These are phyloP conservation scores for Pristionchus mayeri DNA, from an alignment of 2,888 invertebrate genomes.

Conservation along the genomic window DNA sequence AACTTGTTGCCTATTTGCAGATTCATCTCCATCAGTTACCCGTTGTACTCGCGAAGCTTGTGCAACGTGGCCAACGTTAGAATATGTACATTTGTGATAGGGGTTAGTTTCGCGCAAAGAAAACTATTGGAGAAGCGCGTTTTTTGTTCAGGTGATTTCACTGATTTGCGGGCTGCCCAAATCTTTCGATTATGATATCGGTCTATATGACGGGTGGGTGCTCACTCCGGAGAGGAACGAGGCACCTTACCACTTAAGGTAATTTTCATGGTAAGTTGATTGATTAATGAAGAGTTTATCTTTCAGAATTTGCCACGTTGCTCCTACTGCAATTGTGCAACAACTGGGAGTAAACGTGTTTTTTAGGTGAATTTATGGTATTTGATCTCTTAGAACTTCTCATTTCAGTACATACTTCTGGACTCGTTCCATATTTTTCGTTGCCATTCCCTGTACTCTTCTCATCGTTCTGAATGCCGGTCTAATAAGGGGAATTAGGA, in stretches of 20 bases:
- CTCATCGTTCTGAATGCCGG: slow-evolving; percentile 90
- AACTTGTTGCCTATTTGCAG: slow-evolving; percentile 56
- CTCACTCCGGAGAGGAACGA: slow-evolving; percentile 42
- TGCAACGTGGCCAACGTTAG: slow-evolving; percentile 82
- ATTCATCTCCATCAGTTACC: slow-evolving; percentile 95
- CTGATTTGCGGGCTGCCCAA: slow-evolving; percentile 88
- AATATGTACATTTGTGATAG: slow-evolving; percentile 85
- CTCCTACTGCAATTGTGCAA: slow-evolving; percentile 64
- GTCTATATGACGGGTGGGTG: slow-evolving; percentile 82
- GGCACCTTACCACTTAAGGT: not conserved
- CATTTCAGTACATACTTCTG: slow-evolving; percentile 84
- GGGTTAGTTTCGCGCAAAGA: slow-evolving; percentile 77
- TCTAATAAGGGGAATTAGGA: slow-evolving; percentile 88
- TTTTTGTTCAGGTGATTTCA: slow-evolving; percentile 80
- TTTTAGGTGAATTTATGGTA: slow-evolving; percentile 80
- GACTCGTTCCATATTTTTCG: slow-evolving; percentile 92
- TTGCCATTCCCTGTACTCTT: slow-evolving; percentile 89
- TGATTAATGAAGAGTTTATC: not conserved
- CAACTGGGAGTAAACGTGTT: slow-evolving; percentile 82
- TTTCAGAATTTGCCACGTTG: slow-evolving; percentile 67
- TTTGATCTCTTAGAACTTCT: slow-evolving; percentile 78
- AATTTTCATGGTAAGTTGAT: not conserved
- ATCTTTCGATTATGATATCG: slow-evolving; percentile 85
- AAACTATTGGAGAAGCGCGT: not conserved
- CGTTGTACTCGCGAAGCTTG: slow-evolving; percentile 87